phyloP scores from a whole-genome alignment of 2,888 invertebrate genomes.

The Eugnorisma glareosa region DNA sequence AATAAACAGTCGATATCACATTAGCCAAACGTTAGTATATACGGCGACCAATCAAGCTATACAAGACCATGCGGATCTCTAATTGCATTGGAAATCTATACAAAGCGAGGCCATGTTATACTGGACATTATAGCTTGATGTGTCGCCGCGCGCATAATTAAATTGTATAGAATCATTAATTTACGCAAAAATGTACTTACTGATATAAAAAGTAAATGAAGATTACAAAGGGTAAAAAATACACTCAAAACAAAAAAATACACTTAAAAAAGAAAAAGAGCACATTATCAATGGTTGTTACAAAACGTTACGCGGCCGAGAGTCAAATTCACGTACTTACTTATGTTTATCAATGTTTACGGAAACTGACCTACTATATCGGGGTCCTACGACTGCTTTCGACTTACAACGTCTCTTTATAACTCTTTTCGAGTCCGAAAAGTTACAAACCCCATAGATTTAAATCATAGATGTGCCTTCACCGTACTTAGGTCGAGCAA shows the following conservation, averaged over 20 bases:
- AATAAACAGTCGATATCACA: background rate
- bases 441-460: background rate
- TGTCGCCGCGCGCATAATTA: background rate
- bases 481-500: background rate
- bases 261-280: slow-evolving; percentile 16
- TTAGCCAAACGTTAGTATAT: background rate
- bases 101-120: too few relatives aligned
- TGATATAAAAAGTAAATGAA: background rate
- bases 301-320: slow-evolving; percentile 41
- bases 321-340: slow-evolving; percentile 33
- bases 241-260: background rate
- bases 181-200: slow-evolving; percentile 6
- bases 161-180: background rate
- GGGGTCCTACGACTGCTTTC: background rate
- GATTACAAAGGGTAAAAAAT: background rate
- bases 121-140: too few relatives aligned
- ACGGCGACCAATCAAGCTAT: too few relatives aligned
- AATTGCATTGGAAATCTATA: too few relatives aligned
- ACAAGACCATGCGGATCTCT: too few relatives aligned
- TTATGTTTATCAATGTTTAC: slow-evolving; percentile 31
- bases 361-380: slow-evolving; percentile 2
- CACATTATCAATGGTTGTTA: slow-evolving; percentile 34
- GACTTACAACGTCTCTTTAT: background rate
- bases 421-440: background rate
- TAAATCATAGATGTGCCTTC: background rate